Evolutionary conservation across 1,140 invertebrate genomes (phyloP).

Genomic region (Goniozus legneri): DNA sequence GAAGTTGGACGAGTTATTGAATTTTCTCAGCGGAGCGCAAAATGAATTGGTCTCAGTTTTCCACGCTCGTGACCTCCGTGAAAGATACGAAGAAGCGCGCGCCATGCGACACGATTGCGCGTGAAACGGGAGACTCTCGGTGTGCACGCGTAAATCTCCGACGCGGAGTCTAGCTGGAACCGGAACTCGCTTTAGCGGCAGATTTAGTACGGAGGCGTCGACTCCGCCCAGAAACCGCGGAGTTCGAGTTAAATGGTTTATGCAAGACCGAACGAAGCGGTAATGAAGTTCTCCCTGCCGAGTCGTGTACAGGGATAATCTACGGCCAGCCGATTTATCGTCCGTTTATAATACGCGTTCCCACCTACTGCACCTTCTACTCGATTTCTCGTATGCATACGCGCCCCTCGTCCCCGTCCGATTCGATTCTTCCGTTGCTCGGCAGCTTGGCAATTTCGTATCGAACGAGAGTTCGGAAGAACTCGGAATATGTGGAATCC

Average conservation of each 20-base stretch:
- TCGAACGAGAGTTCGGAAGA: no score
- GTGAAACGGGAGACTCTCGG: slow-evolving; percentile 18
- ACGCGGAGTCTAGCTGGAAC: no score
- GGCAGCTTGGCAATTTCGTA: no score
- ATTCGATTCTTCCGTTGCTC: no score
- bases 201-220: slow-evolving; percentile 47
- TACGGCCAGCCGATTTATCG: slow-evolving; percentile 48
- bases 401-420: not conserved
- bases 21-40: no score
- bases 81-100: no score
- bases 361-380: slow-evolving; percentile 2
- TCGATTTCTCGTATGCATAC: not conserved
- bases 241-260: slow-evolving; percentile 54
- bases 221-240: slow-evolving; percentile 49
- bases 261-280: slow-evolving; percentile 53
- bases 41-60: no score
- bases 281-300: slow-evolving; percentile 48
- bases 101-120: no score
- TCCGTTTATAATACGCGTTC: slow-evolving; percentile 48
- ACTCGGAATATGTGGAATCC: no score
- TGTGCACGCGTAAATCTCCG: slow-evolving; percentile 42
- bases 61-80: no score
- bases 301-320: slow-evolving; percentile 44
- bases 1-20: no score
- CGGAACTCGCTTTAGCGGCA: slow-evolving; percentile 46